Percentiles rank a stretch among this genome's conserved stretches.
Evolutionary conservation across 2,113 vertebrate genomes (phyloP).

Genomic region (Forbesichthys agassizii): DNA sequence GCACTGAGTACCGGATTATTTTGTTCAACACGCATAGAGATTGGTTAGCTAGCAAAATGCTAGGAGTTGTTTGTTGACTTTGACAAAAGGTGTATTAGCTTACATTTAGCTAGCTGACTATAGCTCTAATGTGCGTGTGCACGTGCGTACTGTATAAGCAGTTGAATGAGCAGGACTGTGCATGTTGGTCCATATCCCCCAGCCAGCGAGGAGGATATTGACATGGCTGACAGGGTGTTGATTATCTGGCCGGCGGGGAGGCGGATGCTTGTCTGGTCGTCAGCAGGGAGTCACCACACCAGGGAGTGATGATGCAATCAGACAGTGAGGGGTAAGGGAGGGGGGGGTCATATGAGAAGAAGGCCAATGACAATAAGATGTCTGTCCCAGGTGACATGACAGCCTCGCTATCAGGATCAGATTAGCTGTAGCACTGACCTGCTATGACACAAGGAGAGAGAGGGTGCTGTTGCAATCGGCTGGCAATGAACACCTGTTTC

Average conservation of each 20-base stretch:
- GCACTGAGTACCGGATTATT: too few relatives aligned
- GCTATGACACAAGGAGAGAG: constrained; percentile 11
- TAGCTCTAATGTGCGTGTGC: background rate
- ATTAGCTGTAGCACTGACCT: constrained; percentile 64
- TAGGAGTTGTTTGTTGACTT: too few relatives aligned
- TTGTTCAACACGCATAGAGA: too few relatives aligned
- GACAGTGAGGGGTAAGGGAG: constrained; percentile 54
- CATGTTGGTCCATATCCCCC: constrained; percentile 57
- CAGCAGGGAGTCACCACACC: constrained; percentile 85
- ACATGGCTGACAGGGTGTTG: constrained; percentile 95
- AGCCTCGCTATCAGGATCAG: constrained; percentile 72
- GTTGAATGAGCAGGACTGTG: constrained; percentile 9
- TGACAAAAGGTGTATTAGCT: too few relatives aligned
- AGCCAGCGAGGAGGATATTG: constrained; percentile 87
- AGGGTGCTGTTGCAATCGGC: too few relatives aligned
- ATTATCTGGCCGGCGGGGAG: constrained; percentile 90
- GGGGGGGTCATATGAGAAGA: constrained; percentile 72
- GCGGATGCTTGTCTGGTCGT: constrained; percentile 89
- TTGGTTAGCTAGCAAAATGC: too few relatives aligned
- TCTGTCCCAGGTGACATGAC: constrained; percentile 69
- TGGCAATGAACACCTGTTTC: too few relatives aligned
- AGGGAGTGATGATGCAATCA: constrained; percentile 90
- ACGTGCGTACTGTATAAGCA: constrained; percentile 12
- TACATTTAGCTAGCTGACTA: too few relatives aligned
- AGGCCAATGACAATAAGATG: constrained; percentile 76